These are phyloP conservation scores for Leptinotarsa defecta DNA, from an alignment of 1,140 invertebrate species.

Conservation along the genomic window DNA sequence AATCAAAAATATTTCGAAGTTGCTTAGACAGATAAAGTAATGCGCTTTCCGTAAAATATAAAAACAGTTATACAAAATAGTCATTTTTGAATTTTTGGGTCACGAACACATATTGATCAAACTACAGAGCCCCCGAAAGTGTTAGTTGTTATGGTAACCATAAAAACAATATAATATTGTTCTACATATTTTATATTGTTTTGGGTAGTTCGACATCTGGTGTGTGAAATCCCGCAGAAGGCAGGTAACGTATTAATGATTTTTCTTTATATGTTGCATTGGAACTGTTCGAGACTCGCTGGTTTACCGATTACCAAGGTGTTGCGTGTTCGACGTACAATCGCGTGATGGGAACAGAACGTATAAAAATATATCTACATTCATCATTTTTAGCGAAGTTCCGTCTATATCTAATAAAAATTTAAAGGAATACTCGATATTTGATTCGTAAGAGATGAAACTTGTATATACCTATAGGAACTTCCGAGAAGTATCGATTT, in stretches of 20 bases:
- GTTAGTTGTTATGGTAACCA: not conserved
- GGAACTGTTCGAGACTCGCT: not conserved
- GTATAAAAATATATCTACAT: not conserved
- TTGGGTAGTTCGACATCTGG: not conserved
- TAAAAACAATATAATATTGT: not conserved
- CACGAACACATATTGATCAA: not conserved
- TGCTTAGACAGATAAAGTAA: too few relatives aligned
- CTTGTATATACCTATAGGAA: too few relatives aligned
- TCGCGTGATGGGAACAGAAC: not conserved
- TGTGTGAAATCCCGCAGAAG: not conserved
- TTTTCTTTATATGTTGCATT: conserved; percentile 2
- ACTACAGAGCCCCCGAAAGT: not conserved
- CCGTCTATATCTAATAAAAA: not conserved
- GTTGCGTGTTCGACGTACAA: not conserved
- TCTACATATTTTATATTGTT: conserved; percentile 2
- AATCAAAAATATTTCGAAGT: too few relatives aligned
- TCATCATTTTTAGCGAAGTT: not conserved
- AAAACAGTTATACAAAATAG: too few relatives aligned
- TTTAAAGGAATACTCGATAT: not conserved
- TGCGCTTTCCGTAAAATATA: too few relatives aligned
- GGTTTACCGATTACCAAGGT: not conserved
- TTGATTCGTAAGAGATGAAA: too few relatives aligned
- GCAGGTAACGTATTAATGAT: not conserved
- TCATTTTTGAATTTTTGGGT: too few relatives aligned
- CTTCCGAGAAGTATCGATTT: too few relatives aligned